A percentile compares a stretch with the other conserved stretches of the same genome.
Conservation (phyloP, 2,113 vertebrate genomes). For the Brachionichthys hirsutus region DNA sequence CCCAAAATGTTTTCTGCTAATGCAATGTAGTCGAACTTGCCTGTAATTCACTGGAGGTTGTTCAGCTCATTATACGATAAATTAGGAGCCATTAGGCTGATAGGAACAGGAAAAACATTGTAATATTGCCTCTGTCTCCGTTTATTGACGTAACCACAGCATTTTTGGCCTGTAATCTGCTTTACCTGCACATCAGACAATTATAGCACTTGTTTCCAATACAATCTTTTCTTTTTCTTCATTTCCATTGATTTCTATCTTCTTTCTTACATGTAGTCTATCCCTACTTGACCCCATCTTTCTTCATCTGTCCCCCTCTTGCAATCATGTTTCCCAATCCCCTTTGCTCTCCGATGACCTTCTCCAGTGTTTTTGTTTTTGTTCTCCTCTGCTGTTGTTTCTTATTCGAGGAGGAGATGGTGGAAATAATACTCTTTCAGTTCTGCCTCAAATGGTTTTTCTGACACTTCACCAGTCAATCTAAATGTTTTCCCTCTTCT, state of each 20-base stretch:
- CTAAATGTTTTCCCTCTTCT: not conserved
- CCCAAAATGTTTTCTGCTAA: not conserved
- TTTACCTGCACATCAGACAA: no score
- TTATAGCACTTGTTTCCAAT: no score
- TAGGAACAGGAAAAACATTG: not conserved
- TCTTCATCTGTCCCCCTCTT: not conserved
- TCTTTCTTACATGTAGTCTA: not conserved
- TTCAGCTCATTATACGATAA: conserved; percentile 8
- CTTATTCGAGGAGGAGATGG: not conserved
- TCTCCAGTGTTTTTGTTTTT: not conserved
- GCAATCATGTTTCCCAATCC: not conserved
- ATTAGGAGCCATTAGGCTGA: not conserved
- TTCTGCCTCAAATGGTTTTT: not conserved
- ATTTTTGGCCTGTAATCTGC: no score
- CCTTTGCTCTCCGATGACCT: not conserved
- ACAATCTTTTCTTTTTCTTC: not conserved
- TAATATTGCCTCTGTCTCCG: not conserved
- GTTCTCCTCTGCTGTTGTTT: not conserved
- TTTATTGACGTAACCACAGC: not conserved
- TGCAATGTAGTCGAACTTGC: conserved; percentile 2
- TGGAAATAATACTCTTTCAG: not conserved
- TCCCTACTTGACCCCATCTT: not conserved
- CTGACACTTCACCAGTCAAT: not conserved
- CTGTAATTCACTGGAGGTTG: not conserved
- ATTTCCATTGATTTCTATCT: not conserved